phyloP scores from a whole-genome alignment of 2,888 invertebrate genomes.

The Archips xylosteana region DNA sequence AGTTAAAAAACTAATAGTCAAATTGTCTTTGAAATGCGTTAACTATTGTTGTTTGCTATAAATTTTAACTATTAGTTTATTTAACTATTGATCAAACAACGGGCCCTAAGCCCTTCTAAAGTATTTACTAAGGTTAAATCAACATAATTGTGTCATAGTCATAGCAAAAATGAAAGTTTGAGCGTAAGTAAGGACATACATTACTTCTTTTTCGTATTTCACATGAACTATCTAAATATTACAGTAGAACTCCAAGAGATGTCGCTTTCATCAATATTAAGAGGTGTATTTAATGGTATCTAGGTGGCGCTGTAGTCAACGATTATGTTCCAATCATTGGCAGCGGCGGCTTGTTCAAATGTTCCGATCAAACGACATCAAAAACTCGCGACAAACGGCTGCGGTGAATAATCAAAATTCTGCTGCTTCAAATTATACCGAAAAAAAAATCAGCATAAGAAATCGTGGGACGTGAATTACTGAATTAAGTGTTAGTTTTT shows the following conservation, averaged over 20 bases:
- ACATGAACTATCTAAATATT: not conserved
- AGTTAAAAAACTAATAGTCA: too few species aligned
- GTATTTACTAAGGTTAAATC: too few species aligned
- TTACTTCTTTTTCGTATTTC: too few species aligned
- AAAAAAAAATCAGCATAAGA: conserved; percentile 18
- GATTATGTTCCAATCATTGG: conserved; percentile 31
- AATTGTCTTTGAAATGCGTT: too few species aligned
- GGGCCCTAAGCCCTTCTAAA: too few species aligned
- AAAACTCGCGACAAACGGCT: conserved; percentile 74
- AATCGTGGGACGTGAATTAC: conserved; percentile 30
- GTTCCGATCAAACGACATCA: conserved; percentile 75
- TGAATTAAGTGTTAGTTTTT: conserved; percentile 9
- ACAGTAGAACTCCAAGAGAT: conserved; percentile 33
- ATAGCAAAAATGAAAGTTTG: too few species aligned
- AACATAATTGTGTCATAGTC: too few species aligned
- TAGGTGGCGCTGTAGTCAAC: conserved; percentile 59
- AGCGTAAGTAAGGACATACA: too few species aligned
- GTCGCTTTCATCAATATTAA: conserved; percentile 24
- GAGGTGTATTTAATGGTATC: not conserved
- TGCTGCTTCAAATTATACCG: conserved; percentile 26
- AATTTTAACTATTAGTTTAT: too few species aligned
- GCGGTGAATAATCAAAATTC: conserved; percentile 50
- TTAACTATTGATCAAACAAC: too few species aligned
- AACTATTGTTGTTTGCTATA: too few species aligned
- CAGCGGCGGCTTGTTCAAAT: conserved; percentile 74